A percentile compares a stretch with the other conserved stretches of the same genome.
Evolutionary conservation across 2,888 invertebrate species (phyloP).

Genomic region (Himalopsyche kuldschensis): DNA sequence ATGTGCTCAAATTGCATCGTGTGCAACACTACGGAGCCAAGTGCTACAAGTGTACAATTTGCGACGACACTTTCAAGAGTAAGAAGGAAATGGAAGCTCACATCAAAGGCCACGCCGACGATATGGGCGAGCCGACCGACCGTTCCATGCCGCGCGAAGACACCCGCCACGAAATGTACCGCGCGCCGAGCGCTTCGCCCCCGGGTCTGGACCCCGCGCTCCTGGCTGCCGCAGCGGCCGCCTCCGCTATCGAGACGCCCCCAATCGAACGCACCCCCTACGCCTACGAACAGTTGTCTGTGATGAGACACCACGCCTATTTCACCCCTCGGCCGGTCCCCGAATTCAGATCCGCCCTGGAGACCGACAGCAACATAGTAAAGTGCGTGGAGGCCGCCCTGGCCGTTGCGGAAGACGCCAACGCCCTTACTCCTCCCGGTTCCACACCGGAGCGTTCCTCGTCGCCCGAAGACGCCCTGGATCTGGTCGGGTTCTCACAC

Average conservation of each 20-base stretch:
- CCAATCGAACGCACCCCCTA: conserved; percentile 39
- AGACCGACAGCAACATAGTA: conserved; percentile 60
- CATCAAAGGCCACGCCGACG: conserved; percentile 75
- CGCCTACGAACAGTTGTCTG: conserved; percentile 41
- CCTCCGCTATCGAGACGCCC: conserved; percentile 50
- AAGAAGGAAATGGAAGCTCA: conserved; percentile 91
- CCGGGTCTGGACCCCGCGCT: conserved; percentile 55
- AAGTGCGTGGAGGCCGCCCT: conserved; percentile 66
- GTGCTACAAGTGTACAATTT: conserved; percentile 89
- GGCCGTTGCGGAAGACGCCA: conserved; percentile 56
- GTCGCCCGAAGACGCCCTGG: conserved; percentile 59
- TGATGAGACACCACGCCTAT: conserved; percentile 43
- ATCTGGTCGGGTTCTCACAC: conserved; percentile 52
- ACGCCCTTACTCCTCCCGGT: conserved; percentile 43
- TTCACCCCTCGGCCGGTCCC: conserved; percentile 46
- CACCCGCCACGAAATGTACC: conserved; percentile 49
- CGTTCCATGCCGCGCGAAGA: conserved; percentile 49
- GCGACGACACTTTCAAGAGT: conserved; percentile 87
- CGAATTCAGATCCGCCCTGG: conserved; percentile 49
- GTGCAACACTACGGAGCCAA: conserved; percentile 91
- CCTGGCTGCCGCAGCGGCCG: conserved; percentile 59
- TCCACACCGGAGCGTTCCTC: conserved; percentile 57
- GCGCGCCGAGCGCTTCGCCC: conserved; percentile 59
- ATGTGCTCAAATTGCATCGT: conserved; percentile 84
- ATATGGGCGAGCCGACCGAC: conserved; percentile 41